Evolutionary conservation across 2,888 invertebrate species (phyloP), one percentile per base, ranked within the genome.

Genomic region (Belgica antarctica): DNA sequence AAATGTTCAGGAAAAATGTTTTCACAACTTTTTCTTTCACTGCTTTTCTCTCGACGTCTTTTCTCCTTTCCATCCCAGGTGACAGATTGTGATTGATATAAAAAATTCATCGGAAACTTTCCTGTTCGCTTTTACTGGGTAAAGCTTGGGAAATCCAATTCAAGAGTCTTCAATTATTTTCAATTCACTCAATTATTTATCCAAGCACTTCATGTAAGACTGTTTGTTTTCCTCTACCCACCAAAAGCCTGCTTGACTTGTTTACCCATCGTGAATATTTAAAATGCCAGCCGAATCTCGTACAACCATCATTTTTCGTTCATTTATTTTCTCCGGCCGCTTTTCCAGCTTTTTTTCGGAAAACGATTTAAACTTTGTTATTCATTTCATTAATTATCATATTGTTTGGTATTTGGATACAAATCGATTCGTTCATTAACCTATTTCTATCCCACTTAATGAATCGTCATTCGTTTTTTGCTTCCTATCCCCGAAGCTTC

Each of bases 11-110:
- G 52, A 52, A 52, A n/a, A 52, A 52, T 52, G 22, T 52, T 52
- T 52, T 52, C 12, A 31, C 34, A 31, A n/a, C n/a, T n/a, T n/a
- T 31, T 31, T 31, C 34, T 31, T 31, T 31, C 34, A 31, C 5
- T 31, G 12, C 22, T 41, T 3, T 41, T 41, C 4, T 10, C 31
- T 31, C 31, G 31, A 4, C 5, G 5, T 31, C 41, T 41, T n/a
- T 41, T 5, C 41, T 41, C 41, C 41, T n/a, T 10, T 41, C 41
- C n/a, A n/a, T 41, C 41, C 41, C 17, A 52, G 52, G 19, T 52
- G 52, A 52, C 52, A 52, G 52, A 52, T 52, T 52, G 52, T 52
- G 52, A 52, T 52, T 52, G 52, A 52, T 52, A 22, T 52, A 5
- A 17, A 52, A 52, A 22, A 52, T 52, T 52, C 52, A 52, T 7